Evolutionary conservation across 1,140 invertebrate genomes (phyloP).

Genomic region (Adoxophyes honmai): DNA sequence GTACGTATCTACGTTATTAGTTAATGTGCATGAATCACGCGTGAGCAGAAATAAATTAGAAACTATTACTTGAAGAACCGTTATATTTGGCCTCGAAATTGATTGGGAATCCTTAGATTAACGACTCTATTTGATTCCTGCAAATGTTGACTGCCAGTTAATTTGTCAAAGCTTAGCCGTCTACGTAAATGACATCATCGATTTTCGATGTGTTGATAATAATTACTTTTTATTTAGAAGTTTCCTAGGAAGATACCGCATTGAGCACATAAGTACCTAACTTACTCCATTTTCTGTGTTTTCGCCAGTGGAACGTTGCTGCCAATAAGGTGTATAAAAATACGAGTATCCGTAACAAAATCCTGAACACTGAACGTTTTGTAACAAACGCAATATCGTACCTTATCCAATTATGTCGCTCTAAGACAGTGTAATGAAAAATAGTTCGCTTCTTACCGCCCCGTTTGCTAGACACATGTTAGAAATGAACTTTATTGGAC

Average conservation of each 20-base stretch:
- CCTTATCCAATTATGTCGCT: neutral
- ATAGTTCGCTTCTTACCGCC: neutral
- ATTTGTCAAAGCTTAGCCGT: too few species aligned
- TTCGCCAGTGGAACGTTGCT: too few species aligned
- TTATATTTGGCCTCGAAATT: neutral
- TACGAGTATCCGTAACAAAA: neutral
- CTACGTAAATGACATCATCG: too few species aligned
- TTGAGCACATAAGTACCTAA: too few species aligned
- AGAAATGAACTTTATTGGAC: neutral
- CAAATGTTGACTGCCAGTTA: too few species aligned
- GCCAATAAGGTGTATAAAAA: too few species aligned
- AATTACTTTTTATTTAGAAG: too few species aligned
- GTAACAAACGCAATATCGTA: constrained; percentile 5
- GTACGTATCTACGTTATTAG: neutral
- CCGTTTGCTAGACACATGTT: neutral
- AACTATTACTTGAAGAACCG: neutral
- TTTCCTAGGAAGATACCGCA: too few species aligned
- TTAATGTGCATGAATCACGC: neutral
- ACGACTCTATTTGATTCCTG: too few species aligned
- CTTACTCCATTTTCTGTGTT: too few species aligned
- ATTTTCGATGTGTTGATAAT: too few species aligned
- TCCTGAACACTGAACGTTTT: neutral
- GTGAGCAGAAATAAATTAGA: neutral
- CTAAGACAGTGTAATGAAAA: neutral
- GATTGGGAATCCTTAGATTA: too few species aligned